A percentile compares a stretch with the other conserved stretches of the same genome.
phyloP scores from a whole-genome alignment of 2,797 vertebrate species.

The Okamejei kenojei region DNA sequence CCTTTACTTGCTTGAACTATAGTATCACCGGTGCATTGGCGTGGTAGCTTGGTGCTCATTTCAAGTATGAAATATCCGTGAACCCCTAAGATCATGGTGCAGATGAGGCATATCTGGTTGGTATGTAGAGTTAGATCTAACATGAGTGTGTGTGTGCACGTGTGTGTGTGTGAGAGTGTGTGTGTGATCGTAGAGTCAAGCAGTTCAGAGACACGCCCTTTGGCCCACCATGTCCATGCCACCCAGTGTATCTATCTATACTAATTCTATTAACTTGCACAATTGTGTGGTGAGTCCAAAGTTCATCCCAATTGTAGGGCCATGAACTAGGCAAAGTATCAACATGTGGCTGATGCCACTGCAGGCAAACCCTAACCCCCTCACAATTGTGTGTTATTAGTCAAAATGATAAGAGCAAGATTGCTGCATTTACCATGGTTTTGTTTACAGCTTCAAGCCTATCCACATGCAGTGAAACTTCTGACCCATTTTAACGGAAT shows the following conservation, averaged over 20 bases:
- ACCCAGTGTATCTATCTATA: too few relatives aligned
- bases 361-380: background rate
- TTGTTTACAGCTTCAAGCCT: background rate
- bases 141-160: background rate
- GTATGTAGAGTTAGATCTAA: background rate
- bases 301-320: background rate
- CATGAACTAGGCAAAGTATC: background rate
- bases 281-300: background rate
- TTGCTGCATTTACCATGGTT: background rate
- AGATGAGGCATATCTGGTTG: background rate
- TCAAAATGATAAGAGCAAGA: background rate
- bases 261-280: too few relatives aligned
- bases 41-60: too few relatives aligned
- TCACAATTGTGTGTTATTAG: background rate
- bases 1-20: background rate
- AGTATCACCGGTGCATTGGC: background rate
- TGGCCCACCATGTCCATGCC: too few relatives aligned
- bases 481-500: background rate
- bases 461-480: background rate
- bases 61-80: background rate
- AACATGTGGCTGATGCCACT: background rate
- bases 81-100: background rate
- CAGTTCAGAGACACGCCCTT: too few relatives aligned
- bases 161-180: background rate
- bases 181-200: too few relatives aligned